Base-by-base conservation (phyloP, 1,140 invertebrate species). In the Saccostrea cuccullata region DNA sequence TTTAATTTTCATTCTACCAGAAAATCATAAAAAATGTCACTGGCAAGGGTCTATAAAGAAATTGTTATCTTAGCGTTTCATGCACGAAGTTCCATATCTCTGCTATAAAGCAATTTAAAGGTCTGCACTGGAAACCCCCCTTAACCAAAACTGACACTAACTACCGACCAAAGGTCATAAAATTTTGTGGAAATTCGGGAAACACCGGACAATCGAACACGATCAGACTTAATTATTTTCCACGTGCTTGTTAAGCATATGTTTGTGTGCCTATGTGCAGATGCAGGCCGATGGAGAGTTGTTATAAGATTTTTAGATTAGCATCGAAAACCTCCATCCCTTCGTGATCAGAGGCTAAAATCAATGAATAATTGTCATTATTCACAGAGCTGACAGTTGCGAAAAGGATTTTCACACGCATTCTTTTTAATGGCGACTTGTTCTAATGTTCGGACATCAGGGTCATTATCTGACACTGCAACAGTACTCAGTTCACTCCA, bases 331-430 rank as follows among this genome's bases (percentile, higher is more conserved):
- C 12, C 70, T 26, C 30, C 26, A 30, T 30, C 12, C 70, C 70
- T 36, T 12, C 30, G 23, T 77, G 70, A 77, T 77, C 70, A 77
- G 70, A 77, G 70, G 26, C 70, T 36, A 77, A 77, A 77, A 77
- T 77, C 70, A 77, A 77, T 77, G 70, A 77, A 77, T 77, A 77
- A 30, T 36, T 15, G 70, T 36, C 70, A 77, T 77, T 77, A 77
- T 77, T 77, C 70, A 77, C 70, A 9, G 70, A 15, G 36, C 70
- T 77, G 70, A 77, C 70, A 77, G 30, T 77, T 77, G 70, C 70
- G 70, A 77, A 77, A 77, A 77, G 30, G 70, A 77, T 77, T 77
- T 77, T 77, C 70, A 77, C 70, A 77, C 70, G 70, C 70, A 77
- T 77, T 77, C 70, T 77, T 77, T 77, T 77, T 77, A 36, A 77